Evolutionary conservation across 1,140 invertebrate species (phyloP), one percentile per base, ranked within the genome.

Genomic region (Calliopsis andreniformis): DNA sequence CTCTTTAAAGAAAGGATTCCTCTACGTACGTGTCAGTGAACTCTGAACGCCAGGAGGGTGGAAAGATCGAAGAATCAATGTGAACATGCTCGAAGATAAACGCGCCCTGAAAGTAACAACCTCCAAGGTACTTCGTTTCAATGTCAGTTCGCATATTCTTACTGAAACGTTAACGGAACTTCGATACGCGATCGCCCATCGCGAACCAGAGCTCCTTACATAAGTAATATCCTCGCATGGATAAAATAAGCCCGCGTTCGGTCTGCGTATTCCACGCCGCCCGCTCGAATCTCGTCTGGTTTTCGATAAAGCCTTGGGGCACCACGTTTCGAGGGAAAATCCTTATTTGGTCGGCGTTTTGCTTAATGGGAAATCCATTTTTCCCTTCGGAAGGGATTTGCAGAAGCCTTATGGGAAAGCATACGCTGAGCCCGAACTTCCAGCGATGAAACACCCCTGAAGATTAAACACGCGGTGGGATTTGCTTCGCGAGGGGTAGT

Each of bases 281-380:
- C 81, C 76, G 47, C 35, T 83, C 75, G 39, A 82, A 82, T 82
- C 69, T 71, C 43, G 67, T 82, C 68, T 78, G 73, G 67, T 58
- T 78, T 66, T 28, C 79, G 62, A 82, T 78, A 82, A 82, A 72
- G 68, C 75, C 59, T 59, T 51, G 62, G 43, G 66, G 79, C 76
- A 78, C 61, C 58, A 25, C 25, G 51, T 49, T 68, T 59, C 71
- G 47, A 71, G 47, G 53, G 62, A 73, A 80, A 84, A 84, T 84
- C 77, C 82, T 78, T 84, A 84, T 84, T 84, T 84, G 83, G 81
- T 84, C 83, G 82, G 63, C 73, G 76, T 85, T 84, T 84, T 84
- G 76, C 82, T 84, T 84, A 84, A 84, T 84, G 78, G 82, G 77
- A 64, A 61, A 70, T 81, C 72, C 66, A 78, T 80, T 85, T 85